These are phyloP conservation scores for Halictus ligatus DNA, from an alignment of 2,888 invertebrate species.

Conservation along the genomic window DNA sequence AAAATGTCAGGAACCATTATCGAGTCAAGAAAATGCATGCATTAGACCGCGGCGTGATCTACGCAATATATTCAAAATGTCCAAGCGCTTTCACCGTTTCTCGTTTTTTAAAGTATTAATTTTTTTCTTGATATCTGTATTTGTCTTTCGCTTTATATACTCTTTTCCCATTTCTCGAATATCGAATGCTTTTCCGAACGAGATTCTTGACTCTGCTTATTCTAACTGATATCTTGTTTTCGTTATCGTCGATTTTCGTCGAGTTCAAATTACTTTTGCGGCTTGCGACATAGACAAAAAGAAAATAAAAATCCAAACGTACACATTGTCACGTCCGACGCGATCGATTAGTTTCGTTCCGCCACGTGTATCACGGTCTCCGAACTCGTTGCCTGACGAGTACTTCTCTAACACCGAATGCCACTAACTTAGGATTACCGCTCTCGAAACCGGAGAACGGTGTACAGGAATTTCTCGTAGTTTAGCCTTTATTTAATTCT, in stretches of 20 bases:
- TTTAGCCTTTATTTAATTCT: conserved; percentile 39
- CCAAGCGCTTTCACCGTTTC: conserved; percentile 28
- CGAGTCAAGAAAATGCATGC: conserved; percentile 62
- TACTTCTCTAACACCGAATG: conserved; percentile 62
- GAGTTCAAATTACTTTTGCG: not conserved
- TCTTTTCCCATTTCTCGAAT: conserved; percentile 20
- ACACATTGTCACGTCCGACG: conserved; percentile 25
- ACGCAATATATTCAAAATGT: conserved; percentile 33
- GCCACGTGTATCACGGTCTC: conserved; percentile 15
- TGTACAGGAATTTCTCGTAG: conserved; percentile 39
- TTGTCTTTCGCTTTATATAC: conserved; percentile 20
- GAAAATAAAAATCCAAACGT: not conserved
- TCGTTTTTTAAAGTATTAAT: conserved; percentile 20
- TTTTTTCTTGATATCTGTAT: not conserved
- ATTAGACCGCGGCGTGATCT: conserved; percentile 3
- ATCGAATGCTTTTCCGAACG: not conserved
- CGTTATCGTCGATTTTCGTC: not conserved
- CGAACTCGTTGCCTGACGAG: conserved; percentile 37
- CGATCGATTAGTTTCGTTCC: conserved; percentile 20
- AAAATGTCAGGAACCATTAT: conserved; percentile 70
- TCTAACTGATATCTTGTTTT: conserved; percentile 8
- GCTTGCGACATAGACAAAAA: conserved; percentile 12
- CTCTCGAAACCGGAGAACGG: conserved; percentile 30
- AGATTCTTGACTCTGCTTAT: conserved; percentile 27
- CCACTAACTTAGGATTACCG: conserved; percentile 50